Conservation (phyloP, 1,140 invertebrate species). For the Eciton burchellii region DNA sequence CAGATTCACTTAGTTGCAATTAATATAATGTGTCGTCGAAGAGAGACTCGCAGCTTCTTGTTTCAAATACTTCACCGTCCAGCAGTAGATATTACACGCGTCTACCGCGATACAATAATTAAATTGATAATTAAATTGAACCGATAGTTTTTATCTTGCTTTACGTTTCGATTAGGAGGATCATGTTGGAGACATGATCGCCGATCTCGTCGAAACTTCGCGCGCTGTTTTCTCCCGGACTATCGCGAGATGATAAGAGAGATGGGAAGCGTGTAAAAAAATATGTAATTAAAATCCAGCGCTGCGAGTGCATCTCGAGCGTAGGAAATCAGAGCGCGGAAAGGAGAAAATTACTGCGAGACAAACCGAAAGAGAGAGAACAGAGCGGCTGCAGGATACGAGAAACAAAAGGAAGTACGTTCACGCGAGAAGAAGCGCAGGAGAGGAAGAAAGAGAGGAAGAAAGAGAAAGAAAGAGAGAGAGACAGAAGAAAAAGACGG, state of each 20-base stretch:
- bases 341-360: constrained; percentile 45
- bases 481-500: constrained; percentile 80
- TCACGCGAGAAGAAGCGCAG: not conserved
- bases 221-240: not conserved
- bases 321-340: constrained; percentile 35
- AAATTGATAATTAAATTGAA: constrained; percentile 14
- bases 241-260: not conserved
- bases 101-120: not conserved
- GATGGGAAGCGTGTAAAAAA: constrained; percentile 45
- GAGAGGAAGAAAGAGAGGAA: not conserved
- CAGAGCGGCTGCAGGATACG: not conserved
- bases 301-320: constrained; percentile 47
- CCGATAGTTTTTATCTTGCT: not conserved
- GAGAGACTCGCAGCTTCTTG: not conserved
- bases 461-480: constrained; percentile 55
- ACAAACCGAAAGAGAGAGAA: constrained; percentile 34
- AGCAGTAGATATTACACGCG: too few relatives aligned
- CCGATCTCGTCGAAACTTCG: constrained; percentile 41
- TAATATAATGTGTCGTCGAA: not conserved
- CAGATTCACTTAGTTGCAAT: not conserved
- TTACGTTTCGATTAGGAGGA: not conserved
- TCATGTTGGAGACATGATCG: constrained; percentile 20
- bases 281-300: constrained; percentile 72
- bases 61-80: constrained; percentile 12
- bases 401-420: constrained; percentile 24